Evolutionary conservation across 2,797 vertebrate species (phyloP), one percentile per base, ranked within the genome.

Genomic region (Simalia tracyae): DNA sequence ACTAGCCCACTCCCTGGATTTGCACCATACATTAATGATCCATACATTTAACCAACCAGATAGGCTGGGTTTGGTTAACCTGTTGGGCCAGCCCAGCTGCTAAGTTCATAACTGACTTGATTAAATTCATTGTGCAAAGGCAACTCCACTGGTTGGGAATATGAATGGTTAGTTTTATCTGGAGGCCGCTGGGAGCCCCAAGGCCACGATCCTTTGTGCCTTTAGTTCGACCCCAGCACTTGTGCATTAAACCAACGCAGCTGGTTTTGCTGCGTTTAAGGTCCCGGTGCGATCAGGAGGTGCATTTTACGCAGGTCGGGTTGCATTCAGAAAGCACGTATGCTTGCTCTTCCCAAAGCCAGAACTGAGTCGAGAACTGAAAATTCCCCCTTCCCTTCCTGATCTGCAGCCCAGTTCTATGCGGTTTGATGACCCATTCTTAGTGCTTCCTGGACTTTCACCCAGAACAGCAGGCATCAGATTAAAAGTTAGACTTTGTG

Each of bases 391-490:
- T 24, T 61, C 17, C 46, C 46, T 81, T 4, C 9, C 3, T 6
- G 9, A 9, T 4, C 24, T 1, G 4, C 7, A 66, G 5, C 46
- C 5, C 66, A 5, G 14, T 50, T 2, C 3, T 15, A 4, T 11
- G 2, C 26, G 2, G 3, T 0, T 63, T 54, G 46, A 90, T 19
- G 3, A 10, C 4, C 72, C 72, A 1, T 76, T 42, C 8, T 76
- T 9, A 8, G 63, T 64, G 26, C 19, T 42, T 42, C 3, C 36
- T 76, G 61, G 24, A 28, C 12, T 31, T 31, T 31, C 12, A 28
- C 17, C 60, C 46, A 31, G 12, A 66, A 36, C 1, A 14, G n/a
- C 0, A 0, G 1, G 56, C 24, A 9, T 9, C 2, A 2, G 66
- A 46, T 81, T 54, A 17, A 26, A 56, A 31, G 2, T 42, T 68